Evolutionary conservation across 2,888 invertebrate species (phyloP), one percentile per base, ranked within the genome.

Genomic region (Chrysolina haemoptera): DNA sequence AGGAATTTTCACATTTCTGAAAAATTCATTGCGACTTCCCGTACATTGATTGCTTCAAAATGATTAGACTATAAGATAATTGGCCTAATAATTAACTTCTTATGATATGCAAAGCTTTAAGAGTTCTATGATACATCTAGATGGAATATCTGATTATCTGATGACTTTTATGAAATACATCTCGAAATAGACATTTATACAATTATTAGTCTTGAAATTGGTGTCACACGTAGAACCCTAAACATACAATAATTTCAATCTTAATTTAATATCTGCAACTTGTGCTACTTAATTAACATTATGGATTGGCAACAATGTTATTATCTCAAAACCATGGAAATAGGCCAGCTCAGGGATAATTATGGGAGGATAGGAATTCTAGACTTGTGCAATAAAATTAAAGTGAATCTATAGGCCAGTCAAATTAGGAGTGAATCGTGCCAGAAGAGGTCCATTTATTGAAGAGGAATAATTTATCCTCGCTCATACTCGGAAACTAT

Each of bases 161-260:
- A 70, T 50, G 62, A 64, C 63, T 74, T 64, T 68, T 64, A 68
- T 59, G 53, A 62, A 68, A 64, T 67, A 66, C 69, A 64, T 50
- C 68, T 68, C 71, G 59, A 71, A 75, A 75, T 72, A 63, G 62
- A 77, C 72, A 69, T 70, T 73, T 74, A 77, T 75, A 74, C 74
- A 73, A 75, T 75, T 71, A 70, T 76, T 75, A 75, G 77, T 77
- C 77, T 70, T 74, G 66, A 74, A 74, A 75, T 77, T 77, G 77
- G 77, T 77, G 77, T 77, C 77, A 77, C 77, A 77, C 68, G 74
- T 77, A 77, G 55, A 64, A 69, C 59, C 71, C 75, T 75, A 77
- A 73, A 71, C 70, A 68, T 75, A 68, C 55, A 73, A 59, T 71
- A 66, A 66, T 69, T 70, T 63, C 64, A 62, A 63, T 59, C 43